Base-by-base conservation (phyloP, 2,888 invertebrate genomes). In the Tachina lurida region DNA sequence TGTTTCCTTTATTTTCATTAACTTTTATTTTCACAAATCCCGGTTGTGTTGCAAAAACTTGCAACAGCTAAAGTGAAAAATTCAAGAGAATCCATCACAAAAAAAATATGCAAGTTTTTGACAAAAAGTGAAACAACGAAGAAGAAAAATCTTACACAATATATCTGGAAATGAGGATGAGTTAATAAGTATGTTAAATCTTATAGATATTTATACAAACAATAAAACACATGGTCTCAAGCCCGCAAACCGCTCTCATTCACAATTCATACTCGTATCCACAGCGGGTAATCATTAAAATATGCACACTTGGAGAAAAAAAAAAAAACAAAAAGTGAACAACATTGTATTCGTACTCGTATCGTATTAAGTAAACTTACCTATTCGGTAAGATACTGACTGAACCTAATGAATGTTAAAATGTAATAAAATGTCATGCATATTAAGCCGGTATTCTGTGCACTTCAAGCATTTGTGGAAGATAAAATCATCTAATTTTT, bases 91-190 rank as follows among this genome's bases (percentile, higher is more conserved):
- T 39, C 19, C 13, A 58, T 68, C n/a, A n/a, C n/a, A 58, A 58
- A 70, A 31, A 31, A 3, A 31, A 31, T 31, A 31, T 31, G 31
- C 7, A 31, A 12, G 39, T 17, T 10, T 77, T 67, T 68, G 15
- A 17, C 39, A 39, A 67, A 47, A 56, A 67, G 39, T 5, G 5
- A 54, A 60, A 71, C 45, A 39, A 78, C 47, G 15, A 65, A 19
- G 31, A 58, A 62, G 17, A 60, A 47, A 63, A 63, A 43, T 17
- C 43, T 84, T 84, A 76, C 71, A 73, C 71, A 71, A 80, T 65
- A 80, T 31, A 22, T 71, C 71, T 84, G 75, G 67, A 79, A 75
- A 65, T 84, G 52, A 76, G 71, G 76, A 84, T 80, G 79, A 84
- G 54, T 70, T 80, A 5, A 31, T 80, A 31, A 31, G 31, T 31